Evolutionary conservation across 2,113 vertebrate genomes (phyloP).

Genomic region (Psilopogon haemacephalus): DNA sequence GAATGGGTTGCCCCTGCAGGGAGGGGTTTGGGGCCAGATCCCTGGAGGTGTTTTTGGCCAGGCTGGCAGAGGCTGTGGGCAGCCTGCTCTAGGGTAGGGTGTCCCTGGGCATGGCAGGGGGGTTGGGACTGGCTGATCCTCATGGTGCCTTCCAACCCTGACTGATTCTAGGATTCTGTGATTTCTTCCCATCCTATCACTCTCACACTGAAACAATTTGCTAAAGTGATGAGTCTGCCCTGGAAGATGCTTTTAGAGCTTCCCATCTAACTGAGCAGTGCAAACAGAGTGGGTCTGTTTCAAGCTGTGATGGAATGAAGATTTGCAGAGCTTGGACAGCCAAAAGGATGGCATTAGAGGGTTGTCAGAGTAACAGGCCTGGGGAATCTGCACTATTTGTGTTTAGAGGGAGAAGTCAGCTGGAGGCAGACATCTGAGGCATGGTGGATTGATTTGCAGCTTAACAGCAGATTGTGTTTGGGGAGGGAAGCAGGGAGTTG

Average conservation of each 20-base stretch:
- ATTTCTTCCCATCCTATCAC: too few species aligned
- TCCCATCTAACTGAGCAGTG: background rate
- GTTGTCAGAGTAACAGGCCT: constrained; percentile 59
- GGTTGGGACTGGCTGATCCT: too few species aligned
- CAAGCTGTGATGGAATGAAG: constrained; percentile 53
- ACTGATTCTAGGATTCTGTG: too few species aligned
- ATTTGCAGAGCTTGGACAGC: constrained; percentile 27
- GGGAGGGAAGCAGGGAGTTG: constrained; percentile 23
- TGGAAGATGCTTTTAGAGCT: background rate
- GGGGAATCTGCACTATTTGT: constrained; percentile 43
- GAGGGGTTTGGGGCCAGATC: too few species aligned
- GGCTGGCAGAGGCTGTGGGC: too few species aligned
- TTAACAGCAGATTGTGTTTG: constrained; percentile 51
- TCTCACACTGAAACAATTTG: background rate
- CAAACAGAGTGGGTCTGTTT: background rate
- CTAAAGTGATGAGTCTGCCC: background rate
- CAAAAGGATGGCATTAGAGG: constrained; percentile 31
- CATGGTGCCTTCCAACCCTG: too few species aligned
- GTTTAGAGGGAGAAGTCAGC: constrained; percentile 50
- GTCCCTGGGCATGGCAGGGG: too few species aligned
- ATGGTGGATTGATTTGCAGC: constrained; percentile 57
- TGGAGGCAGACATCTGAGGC: constrained; percentile 56
- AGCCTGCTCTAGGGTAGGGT: too few species aligned
- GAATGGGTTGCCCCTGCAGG: too few species aligned
- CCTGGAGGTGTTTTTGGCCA: too few species aligned